Evolutionary conservation across 1,140 invertebrate species (phyloP), one percentile per base, ranked within the genome.

Genomic region (Conopomorpha cramerella): DNA sequence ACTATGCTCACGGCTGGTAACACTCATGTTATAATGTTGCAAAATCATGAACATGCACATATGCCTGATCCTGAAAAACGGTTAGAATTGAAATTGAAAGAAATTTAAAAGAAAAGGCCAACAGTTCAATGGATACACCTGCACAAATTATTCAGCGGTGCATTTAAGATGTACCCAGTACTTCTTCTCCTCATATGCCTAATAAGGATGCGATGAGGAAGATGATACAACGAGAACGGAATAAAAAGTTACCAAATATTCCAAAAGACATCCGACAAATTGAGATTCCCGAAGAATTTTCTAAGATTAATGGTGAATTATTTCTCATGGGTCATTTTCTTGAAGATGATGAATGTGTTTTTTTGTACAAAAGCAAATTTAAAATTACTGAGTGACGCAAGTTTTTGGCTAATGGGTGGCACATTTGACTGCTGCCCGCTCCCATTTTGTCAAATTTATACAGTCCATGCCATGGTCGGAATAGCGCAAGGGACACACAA

Each of bases 351-450:
- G 23, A 34, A 8, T 2, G 33, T 2, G 23, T 34, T 15, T 25
- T 34, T 35, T 8, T 7, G 3, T 1, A 34, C 18, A 8, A 10
- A 34, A 36, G 15, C 27, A 36, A 36, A 36, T 36, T 8, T 36
- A n/a, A 16, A 15, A 7, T 10, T 34, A 1, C 28, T 36, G 8
- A 36, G 7, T 28, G 15, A 15, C 15, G 10, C 11, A 10, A n/a
- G 14, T 1, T 36, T 16, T n/a, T 19, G 19, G 25, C 8, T 34
- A 8, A 34, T 36, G 26, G 34, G 28, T n/a, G 34, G 33, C 15
- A 34, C 33, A 3, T 34, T 34, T 26, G 3, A 34, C 3, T 34
- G 33, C 7, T 34, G 33, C 16, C 23, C 33, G 8, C 1, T 10
- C 4, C 23, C 23, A 3, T 34, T 34, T 10, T 6, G 12, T 14